A percentile compares a stretch with the other conserved stretches of the same genome.
Evolutionary conservation across 2,888 invertebrate species (phyloP).

Genomic region (Cryptus armator): DNA sequence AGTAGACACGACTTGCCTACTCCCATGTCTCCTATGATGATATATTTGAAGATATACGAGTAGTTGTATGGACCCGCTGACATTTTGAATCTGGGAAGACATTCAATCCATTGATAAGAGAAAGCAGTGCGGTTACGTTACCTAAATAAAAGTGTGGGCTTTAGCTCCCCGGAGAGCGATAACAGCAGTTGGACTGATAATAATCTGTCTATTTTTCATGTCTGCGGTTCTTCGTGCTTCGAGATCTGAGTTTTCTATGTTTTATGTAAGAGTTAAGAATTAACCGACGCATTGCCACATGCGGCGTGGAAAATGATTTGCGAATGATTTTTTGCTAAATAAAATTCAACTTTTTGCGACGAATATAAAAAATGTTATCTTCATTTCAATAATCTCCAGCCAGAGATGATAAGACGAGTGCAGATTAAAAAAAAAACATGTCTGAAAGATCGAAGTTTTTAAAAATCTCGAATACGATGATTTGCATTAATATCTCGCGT

Average conservation of each 20-base stretch:
- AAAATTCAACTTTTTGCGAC: background rate
- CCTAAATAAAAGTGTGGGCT: background rate
- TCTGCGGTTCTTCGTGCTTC: background rate
- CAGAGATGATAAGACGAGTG: slow-evolving; percentile 7
- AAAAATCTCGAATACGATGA: background rate
- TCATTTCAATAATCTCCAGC: slow-evolving; percentile 28
- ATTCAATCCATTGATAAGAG: background rate
- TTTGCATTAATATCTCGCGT: background rate
- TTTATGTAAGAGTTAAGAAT: background rate
- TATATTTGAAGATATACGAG: slow-evolving; percentile 99
- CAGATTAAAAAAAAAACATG: background rate
- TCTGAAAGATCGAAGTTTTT: background rate
- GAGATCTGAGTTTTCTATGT: background rate
- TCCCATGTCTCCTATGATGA: slow-evolving; percentile 99
- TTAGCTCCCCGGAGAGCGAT: background rate
- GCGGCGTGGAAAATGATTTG: background rate
- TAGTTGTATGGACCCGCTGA: slow-evolving; percentile 99
- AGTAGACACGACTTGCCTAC: slow-evolving; percentile 99
- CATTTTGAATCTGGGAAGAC: slow-evolving; percentile 87
- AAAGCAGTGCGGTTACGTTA: background rate
- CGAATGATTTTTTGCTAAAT: background rate
- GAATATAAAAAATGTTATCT: background rate
- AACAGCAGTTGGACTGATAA: background rate
- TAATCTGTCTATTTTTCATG: no score
- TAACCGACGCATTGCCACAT: background rate